Base-by-base conservation (phyloP, 2,888 invertebrate genomes). In the Lagria hirta region DNA sequence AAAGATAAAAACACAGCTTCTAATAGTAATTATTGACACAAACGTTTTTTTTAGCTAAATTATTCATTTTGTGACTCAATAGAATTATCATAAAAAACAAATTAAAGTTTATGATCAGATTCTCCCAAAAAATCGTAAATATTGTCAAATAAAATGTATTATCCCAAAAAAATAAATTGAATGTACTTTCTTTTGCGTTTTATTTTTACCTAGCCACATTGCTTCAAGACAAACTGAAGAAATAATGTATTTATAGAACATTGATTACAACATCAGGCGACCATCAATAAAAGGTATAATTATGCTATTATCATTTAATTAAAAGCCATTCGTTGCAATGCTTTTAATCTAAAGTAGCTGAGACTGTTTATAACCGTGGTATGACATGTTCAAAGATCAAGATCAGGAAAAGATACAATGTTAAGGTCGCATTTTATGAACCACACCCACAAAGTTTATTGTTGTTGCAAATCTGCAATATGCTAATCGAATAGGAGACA, bases 361-460 rank as follows among this genome's bases (percentile, higher is more conserved):
- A 12, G 26, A 8, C 4, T 14, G 7, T 18, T 5, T 21, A 12
- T 29, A 16, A 36, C 41, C 46, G 28, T 46, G 42, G 46, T 42
- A 42, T 42, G 46, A 42, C 42, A 32, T 42, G 47, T 32, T 33
- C 47, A 47, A 47, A 47, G 47, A 42, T 47, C 47, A 47, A 47
- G 47, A 42, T 34, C 42, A 32, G 35, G 22, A 34, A n/a, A 22
- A 21, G 27, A 37, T 43, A 43, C 49, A 49, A 49, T 49, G 49
- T 49, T 49, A 49, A 49, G 49, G 49, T 45, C 49, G 42, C 38
- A 43, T 49, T 49, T 49, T 49, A 49, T 42, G 33, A 16, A 23
- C 45, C 49, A 38, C 45, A 45, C 49, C 49, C 49, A 45, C 45
- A 15, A 26, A 22, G 37, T 15, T 26, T 34, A 34, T 23, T 14